Percentiles rank a stretch among this genome's conserved stretches.
Evolutionary conservation across 2,797 vertebrate genomes (phyloP).

Genomic region (Masticophis lateralis): DNA sequence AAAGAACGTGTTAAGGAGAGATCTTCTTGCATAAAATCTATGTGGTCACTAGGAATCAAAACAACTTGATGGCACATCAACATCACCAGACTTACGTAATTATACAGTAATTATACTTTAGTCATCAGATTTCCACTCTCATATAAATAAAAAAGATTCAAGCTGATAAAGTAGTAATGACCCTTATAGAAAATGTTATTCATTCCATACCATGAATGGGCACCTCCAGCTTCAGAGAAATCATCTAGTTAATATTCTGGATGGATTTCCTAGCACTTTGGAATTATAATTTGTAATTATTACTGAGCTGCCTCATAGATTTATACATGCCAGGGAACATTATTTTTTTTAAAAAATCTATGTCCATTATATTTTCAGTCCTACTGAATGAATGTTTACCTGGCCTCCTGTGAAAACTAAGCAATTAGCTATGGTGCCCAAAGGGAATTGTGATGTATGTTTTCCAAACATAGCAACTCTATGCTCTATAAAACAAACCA

Average conservation of each 20-base stretch:
- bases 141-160: slow-evolving; percentile 50
- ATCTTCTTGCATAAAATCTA: not conserved
- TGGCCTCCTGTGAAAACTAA: not conserved
- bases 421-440: not conserved
- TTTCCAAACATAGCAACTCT: not conserved
- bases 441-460: not conserved
- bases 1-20: not conserved
- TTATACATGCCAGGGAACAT: not conserved
- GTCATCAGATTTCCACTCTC: slow-evolving; percentile 63
- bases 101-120: slow-evolving; percentile 33
- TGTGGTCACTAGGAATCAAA: not conserved
- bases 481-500: not conserved
- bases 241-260: slow-evolving; percentile 44
- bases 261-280: slow-evolving; percentile 52
- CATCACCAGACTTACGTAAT: not conserved
- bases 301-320: slow-evolving; percentile 49
- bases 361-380: not conserved
- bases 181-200: slow-evolving; percentile 58
- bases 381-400: not conserved
- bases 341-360: not conserved
- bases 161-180: slow-evolving; percentile 68
- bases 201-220: slow-evolving; percentile 50
- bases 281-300: slow-evolving; percentile 47
- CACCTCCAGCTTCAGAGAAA: slow-evolving; percentile 58
- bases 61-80: not conserved